A percentile compares a stretch with the other conserved stretches of the same genome.
phyloP scores from a whole-genome alignment of 2,113 vertebrate species.

The Castor canadensis region DNA sequence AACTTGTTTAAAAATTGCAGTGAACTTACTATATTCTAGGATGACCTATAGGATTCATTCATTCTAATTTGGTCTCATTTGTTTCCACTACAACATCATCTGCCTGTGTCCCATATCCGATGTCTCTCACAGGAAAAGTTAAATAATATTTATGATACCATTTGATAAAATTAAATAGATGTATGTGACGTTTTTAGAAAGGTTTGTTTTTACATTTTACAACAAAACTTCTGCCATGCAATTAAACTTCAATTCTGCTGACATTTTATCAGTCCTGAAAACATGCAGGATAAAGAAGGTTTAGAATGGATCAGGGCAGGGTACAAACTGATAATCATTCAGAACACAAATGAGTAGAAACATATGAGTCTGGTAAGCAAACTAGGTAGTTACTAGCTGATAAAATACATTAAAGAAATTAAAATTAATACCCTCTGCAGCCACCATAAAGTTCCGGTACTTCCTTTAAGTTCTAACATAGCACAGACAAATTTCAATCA shows the following conservation, averaged over 20 bases:
- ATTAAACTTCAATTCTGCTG: neutral
- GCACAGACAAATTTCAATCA: conserved; percentile 18
- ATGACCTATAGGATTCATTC: neutral
- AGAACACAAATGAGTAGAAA: neutral
- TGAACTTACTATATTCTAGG: neutral
- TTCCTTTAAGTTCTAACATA: conserved; percentile 1
- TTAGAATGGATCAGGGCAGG: neutral
- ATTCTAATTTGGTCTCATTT: conserved; percentile 5
- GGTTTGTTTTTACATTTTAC: neutral
- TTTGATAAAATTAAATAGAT: neutral
- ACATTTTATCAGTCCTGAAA: neutral
- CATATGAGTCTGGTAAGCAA: neutral
- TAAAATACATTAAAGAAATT: neutral
- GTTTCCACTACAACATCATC: neutral
- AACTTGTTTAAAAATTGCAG: neutral
- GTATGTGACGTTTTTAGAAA: neutral
- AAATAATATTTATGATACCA: neutral
- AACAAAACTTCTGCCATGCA: neutral
- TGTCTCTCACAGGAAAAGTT: neutral
- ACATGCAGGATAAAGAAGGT: neutral
- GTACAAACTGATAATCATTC: neutral
- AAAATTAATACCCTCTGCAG: neutral
- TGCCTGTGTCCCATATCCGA: neutral
- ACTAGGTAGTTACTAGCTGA: neutral
- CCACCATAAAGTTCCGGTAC: neutral